These are phyloP conservation scores for Apteryx mantelli DNA, from an alignment of 2,113 vertebrate genomes.

Conservation along the genomic window DNA sequence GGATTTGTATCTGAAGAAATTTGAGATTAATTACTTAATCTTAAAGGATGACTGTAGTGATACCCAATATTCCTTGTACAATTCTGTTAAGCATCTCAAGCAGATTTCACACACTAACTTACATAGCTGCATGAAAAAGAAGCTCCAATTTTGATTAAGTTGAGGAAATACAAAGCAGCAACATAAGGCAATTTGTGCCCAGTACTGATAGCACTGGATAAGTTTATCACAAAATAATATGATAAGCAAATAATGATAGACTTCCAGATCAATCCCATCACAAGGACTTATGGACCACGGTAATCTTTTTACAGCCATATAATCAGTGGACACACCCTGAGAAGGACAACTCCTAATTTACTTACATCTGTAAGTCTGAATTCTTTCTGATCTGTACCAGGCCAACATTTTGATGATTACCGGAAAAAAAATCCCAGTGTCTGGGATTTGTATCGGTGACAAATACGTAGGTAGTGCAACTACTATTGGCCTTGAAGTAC, in stretches of 20 bases:
- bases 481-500: not conserved
- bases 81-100: not conserved
- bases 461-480: not conserved
- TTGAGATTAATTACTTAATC: not conserved
- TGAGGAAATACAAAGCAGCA: not conserved
- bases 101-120: not conserved
- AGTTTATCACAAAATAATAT: not conserved
- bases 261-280: not conserved
- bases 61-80: not conserved
- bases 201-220: not conserved
- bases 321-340: not conserved
- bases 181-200: not conserved
- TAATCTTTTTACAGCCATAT: slow-evolving; percentile 1
- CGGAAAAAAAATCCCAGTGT: not conserved
- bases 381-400: not conserved
- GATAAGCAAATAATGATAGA: not conserved
- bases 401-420: not conserved
- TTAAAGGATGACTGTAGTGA: not conserved
- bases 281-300: not conserved
- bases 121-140: not conserved
- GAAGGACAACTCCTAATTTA: not conserved
- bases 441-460: not conserved
- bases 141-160: not conserved
- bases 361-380: not conserved
- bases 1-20: not conserved